These are phyloP conservation scores for Nesidiocoris tenuis DNA, from an alignment of 2,888 invertebrate genomes.

Conservation along the genomic window DNA sequence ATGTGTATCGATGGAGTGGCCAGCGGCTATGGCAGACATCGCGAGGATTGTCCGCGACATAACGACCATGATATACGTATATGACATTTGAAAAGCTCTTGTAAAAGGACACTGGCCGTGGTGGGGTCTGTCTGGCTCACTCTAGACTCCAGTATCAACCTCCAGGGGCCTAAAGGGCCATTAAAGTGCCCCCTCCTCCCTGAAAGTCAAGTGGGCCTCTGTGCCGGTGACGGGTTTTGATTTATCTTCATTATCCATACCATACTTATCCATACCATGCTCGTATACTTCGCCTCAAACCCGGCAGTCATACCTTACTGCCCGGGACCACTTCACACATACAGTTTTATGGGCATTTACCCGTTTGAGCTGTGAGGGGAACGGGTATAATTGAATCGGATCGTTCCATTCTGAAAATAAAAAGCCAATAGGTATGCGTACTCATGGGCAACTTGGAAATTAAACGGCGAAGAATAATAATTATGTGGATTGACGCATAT, in stretches of 20 bases:
- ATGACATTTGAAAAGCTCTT: not conserved
- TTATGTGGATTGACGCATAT: no score
- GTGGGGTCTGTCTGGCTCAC: not conserved
- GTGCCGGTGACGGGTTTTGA: slow-evolving; percentile 33
- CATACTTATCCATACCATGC: slow-evolving; percentile 29
- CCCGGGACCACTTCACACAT: not conserved
- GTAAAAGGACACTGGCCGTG: not conserved
- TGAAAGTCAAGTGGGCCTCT: slow-evolving; percentile 18
- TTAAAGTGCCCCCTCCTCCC: slow-evolving; percentile 3
- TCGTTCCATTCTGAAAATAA: no score
- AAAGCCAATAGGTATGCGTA: no score
- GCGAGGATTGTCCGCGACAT: not conserved
- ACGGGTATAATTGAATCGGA: no score
- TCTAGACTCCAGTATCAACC: not conserved
- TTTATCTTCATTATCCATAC: slow-evolving; percentile 40
- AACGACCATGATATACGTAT: not conserved
- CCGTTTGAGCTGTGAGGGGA: not conserved
- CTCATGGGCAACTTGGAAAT: no score
- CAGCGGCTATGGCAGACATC: not conserved
- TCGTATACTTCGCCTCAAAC: not conserved
- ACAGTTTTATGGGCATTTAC: not conserved
- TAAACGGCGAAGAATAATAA: no score
- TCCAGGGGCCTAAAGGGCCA: not conserved
- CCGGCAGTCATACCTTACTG: not conserved
- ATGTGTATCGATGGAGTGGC: not conserved